Evolutionary conservation across 2,113 vertebrate species (phyloP).

Genomic region (Pagrus major): DNA sequence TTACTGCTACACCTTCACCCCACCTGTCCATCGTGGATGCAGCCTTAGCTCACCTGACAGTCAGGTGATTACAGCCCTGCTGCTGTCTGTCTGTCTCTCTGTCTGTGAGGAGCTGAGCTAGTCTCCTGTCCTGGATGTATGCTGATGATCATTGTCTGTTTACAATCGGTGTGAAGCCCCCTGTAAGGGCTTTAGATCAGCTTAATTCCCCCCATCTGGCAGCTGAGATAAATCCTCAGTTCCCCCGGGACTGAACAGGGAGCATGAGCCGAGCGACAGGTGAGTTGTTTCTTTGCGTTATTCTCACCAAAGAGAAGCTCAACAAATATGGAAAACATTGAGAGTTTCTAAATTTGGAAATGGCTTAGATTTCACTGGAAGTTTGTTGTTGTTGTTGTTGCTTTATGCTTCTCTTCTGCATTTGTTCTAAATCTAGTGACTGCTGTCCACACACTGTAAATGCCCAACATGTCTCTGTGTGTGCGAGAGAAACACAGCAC

Average conservation of each 20-base stretch:
- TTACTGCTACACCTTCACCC: not conserved
- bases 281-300: conserved; percentile 37
- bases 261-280: conserved; percentile 56
- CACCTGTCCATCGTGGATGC: conserved; percentile 16
- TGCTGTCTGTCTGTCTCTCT: conserved; percentile 27
- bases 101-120: conserved; percentile 4
- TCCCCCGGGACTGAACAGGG: not conserved
- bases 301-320: not conserved
- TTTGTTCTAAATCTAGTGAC: not conserved
- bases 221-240: conserved; percentile 47
- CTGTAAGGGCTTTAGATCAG: conserved; percentile 48
- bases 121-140: conserved; percentile 4
- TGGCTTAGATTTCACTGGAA: not conserved
- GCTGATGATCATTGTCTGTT: conserved; percentile 40
- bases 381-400: no score
- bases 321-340: not conserved
- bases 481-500: not conserved
- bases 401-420: not conserved
- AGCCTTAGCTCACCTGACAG: conserved; percentile 10
- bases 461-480: not conserved
- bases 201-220: conserved; percentile 54
- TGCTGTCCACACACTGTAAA: not conserved
- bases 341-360: not conserved
- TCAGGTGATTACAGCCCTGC: conserved; percentile 37
- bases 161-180: conserved; percentile 42